Evolutionary conservation across 1,140 invertebrate species (phyloP), one percentile per base, ranked within the genome.

Genomic region (Ips nitidus): DNA sequence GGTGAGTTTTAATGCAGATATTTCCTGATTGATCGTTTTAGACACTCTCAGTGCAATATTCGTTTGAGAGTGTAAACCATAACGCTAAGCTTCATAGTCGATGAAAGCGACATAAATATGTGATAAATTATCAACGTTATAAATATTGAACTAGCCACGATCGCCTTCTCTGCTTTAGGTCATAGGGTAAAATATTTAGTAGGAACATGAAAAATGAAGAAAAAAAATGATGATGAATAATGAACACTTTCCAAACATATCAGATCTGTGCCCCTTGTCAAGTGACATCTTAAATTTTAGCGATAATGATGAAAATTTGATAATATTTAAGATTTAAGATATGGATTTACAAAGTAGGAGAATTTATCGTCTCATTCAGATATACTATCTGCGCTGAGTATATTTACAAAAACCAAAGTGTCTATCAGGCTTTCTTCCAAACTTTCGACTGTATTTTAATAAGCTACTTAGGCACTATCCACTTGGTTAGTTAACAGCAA

Each of bases 181-280:
- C 72, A 80, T 79, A 80, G 78, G 77, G 74, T 75, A 76, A 69
- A 71, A 71, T 61, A 66, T 66, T 65, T 52, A 63, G 61, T 63
- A 52, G 41, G n/a, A n/a, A 42, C 8, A 22, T 47, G 4, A 5
- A 5, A 5, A 47, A 47, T 47, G 6, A 60, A 69, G 50, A 57
- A 5, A 69, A 69, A 64, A 58, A 58, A 41, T 22, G 41, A 61
- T 45, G 38, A 69, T 70, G 66, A 75, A 78, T 73, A 81, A 80
- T 80, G 77, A 81, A 79, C 80, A 80, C 77, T 81, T 78, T 80
- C 79, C 79, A 81, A 81, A 81, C 80, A 81, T 81, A 81, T 81
- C 80, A 81, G 80, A 81, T 81, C 78, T 81, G 80, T 81, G 80
- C 80, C 80, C 80, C 80, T 80, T 80, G 75, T 80, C 79, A 81